phyloP scores from a whole-genome alignment of 2,797 vertebrate genomes.

The Cheirogaleus major region DNA sequence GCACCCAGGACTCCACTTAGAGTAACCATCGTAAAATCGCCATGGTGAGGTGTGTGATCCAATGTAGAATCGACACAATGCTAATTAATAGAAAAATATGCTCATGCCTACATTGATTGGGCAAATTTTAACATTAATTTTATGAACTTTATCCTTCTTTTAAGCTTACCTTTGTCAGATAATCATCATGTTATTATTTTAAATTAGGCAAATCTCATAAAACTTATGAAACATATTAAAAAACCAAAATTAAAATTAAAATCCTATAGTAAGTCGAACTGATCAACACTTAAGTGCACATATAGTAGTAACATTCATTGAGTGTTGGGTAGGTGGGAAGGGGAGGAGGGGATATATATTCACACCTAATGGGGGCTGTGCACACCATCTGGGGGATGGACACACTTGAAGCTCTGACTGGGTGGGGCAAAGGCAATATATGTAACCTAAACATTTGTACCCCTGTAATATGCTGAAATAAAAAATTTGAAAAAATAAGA shows the following conservation, averaged over 20 bases:
- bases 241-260: conserved; percentile 42
- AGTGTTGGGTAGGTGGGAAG: too few relatives aligned
- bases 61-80: not conserved
- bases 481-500: not conserved
- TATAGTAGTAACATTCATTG: too few relatives aligned
- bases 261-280: not conserved
- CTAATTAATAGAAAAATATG: not conserved
- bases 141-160: not conserved
- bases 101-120: not conserved
- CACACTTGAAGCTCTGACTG: too few relatives aligned
- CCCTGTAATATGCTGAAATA: too few relatives aligned
- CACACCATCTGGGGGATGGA: too few relatives aligned
- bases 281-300: too few relatives aligned
- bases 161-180: not conserved
- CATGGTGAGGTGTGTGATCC: not conserved
- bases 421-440: too few relatives aligned
- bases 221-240: conserved; percentile 14
- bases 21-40: not conserved
- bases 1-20: not conserved
- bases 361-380: too few relatives aligned
- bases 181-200: conserved; percentile 32
- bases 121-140: not conserved
- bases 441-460: too few relatives aligned
- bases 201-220: conserved; percentile 32
- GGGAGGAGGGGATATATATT: too few relatives aligned